Evolutionary conservation across 1,140 invertebrate species (phyloP), one percentile per base, ranked within the genome.

Genomic region (Brachionus paranguensis): DNA sequence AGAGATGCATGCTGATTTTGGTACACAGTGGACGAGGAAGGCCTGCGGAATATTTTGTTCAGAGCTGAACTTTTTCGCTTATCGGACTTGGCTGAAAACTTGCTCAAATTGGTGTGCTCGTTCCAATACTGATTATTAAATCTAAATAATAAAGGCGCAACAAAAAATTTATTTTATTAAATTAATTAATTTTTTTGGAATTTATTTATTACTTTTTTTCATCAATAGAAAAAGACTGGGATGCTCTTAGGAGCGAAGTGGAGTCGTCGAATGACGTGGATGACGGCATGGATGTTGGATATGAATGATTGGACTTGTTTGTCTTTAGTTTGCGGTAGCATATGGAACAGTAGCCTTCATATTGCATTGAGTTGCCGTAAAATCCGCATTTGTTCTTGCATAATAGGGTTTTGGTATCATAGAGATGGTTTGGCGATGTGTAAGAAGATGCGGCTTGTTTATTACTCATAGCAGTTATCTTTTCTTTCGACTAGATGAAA

Each of bases 371-470:
- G 90, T 98, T 99, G 20, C 97, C 97, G 89, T 94, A 99, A 91
- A 93, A 99, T 84, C 95, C 96, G 91, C 96, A 99, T 14, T 95
- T 94, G 90, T 94, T 96, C 88, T 95, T 95, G 89, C 97, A 99
- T 86, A 96, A 93, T 50, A 53, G 8, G 27, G 60, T 76, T 11
- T 50, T 47, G 2, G 27, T 37, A 29, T 50, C 72, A 47, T 76
- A 76, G 12, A 43, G 20, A 20, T 43, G 33, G 17, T 27, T 60
- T 20, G 45, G 45, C 45, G 45, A 47, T 47, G 45, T 47, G 45
- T 12, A 47, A 14, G 45, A 47, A 11, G 65, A 37, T 2, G 24
- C 37, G 6, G 33, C 24, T 12, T 70, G 27, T 70, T 37, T 70
- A 70, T 70, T 70, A 41, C 65, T 70, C 37, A 41, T 37, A 29